Evolutionary conservation across 2,888 invertebrate species (phyloP), one percentile per base, ranked within the genome.

Genomic region (Eupelmus urozonus): DNA sequence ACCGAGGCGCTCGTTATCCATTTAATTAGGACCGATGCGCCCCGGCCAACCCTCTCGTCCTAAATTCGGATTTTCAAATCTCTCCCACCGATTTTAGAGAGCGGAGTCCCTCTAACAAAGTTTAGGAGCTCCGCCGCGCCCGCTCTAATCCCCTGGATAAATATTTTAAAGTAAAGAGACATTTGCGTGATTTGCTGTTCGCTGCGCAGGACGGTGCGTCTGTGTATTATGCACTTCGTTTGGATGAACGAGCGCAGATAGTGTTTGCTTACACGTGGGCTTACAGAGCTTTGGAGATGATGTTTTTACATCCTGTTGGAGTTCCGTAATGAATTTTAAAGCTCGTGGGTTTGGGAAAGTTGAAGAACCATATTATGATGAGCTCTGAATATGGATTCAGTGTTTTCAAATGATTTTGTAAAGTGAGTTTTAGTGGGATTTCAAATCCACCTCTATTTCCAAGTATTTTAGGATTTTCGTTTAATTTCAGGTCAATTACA

Each of bases 21-120:
- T 83, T 84, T 83, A 85, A 86, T 85, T 85, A 83, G 83, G 79
- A 82, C 78, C 80, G 71, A 74, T 76, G 81, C 78, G 42, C 73
- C 45, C 23, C 34, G 40, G n/a, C 20, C n/a, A 7, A 9, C 70
- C 23, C 65, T 11, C 79, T 62, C 77, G 25, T 78, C 72, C 78
- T 72, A 76, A 78, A 80, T 76, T 80, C 72, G 80, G 69, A 80
- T 80, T 80, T 80, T 80, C 80, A 80, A 80, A 80, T 80, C 77
- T 67, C 40, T 51, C 59, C 45, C 60, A 20, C 57, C 74, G 42
- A 79, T 76, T 79, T 70, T 76, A 53, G 69, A 29, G 49, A 80
- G 70, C 55, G 51, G n/a, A n/a, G n/a, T n/a, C 53, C 13, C 60
- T 59, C 73, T 53, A 74, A 72, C 77, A 80, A 77, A 75, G 55